Evolutionary conservation across 2,113 vertebrate species (phyloP).

Genomic region (Dasyurus viverrinus): DNA sequence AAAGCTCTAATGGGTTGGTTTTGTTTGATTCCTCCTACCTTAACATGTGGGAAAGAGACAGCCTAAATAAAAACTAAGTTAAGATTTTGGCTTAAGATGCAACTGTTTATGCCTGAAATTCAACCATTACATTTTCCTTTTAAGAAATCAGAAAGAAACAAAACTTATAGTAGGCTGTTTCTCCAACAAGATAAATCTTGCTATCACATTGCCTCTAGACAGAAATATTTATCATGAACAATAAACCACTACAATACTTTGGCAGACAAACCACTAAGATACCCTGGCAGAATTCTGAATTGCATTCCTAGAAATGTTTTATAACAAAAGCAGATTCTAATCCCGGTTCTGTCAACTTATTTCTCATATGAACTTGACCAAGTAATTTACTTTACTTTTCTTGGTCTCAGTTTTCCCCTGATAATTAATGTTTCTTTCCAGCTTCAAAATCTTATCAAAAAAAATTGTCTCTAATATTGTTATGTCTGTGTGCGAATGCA

Average conservation of each 20-base stretch:
- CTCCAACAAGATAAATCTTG: not conserved
- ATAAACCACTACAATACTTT: not conserved
- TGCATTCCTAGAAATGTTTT: not conserved
- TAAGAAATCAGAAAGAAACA: not conserved
- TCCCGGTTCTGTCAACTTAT: not conserved
- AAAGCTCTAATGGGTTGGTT: not conserved
- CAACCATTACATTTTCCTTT: not conserved
- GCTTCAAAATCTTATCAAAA: not conserved
- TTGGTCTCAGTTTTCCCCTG: not conserved
- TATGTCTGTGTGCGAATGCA: not conserved
- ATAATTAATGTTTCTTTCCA: not conserved
- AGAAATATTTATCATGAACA: not conserved
- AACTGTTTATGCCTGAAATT: not conserved
- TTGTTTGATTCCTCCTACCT: not conserved
- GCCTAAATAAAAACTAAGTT: not conserved
- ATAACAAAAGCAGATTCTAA: not conserved
- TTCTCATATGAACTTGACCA: not conserved
- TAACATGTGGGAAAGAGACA: not conserved
- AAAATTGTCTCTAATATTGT: not conserved
- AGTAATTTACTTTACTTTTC: not conserved
- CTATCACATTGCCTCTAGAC: not conserved
- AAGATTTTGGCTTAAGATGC: not conserved
- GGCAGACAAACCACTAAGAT: not conserved
- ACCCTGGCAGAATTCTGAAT: not conserved
- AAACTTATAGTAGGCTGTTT: not conserved